phyloP scores from a whole-genome alignment of 2,113 vertebrate genomes.

The Cynocephalus volans region DNA sequence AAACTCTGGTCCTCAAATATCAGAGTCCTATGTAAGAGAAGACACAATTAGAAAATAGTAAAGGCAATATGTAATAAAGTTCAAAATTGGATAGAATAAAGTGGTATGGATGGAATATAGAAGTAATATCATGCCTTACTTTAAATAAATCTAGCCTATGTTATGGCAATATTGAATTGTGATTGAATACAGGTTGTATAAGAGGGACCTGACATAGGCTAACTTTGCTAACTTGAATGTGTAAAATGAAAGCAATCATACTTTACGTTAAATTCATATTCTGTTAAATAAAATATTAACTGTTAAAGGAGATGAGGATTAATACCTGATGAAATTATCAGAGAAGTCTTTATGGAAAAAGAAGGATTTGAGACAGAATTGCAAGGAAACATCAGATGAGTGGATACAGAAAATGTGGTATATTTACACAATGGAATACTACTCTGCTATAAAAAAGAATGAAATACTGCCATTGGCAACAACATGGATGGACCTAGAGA shows the following conservation, averaged over 20 bases:
- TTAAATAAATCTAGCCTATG: conserved; percentile 7
- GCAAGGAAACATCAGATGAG: not conserved
- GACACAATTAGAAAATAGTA: conserved; percentile 39
- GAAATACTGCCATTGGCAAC: no score
- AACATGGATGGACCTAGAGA: no score
- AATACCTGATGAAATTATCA: conserved; percentile 15
- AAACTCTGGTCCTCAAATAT: not conserved
- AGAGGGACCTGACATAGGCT: not conserved
- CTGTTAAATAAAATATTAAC: conserved; percentile 58
- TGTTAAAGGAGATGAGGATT: conserved; percentile 36
- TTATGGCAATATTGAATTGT: conserved; percentile 4
- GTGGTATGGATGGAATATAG: not conserved
- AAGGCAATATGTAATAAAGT: conserved; percentile 32
- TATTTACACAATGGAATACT: no score
- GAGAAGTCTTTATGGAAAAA: conserved; percentile 49
- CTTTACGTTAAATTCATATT: conserved; percentile 51
- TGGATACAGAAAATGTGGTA: no score
- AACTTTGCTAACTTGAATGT: conserved; percentile 45
- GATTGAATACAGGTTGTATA: not conserved
- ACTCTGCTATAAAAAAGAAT: no score
- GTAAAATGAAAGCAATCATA: conserved; percentile 47
- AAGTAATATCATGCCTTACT: conserved; percentile 15
- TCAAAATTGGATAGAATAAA: conserved; percentile 21
- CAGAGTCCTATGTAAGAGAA: conserved; percentile 33
- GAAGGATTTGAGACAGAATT: conserved; percentile 46